Base-by-base conservation (phyloP, 2,888 invertebrate species). In the Mechanitis mazaeus region DNA sequence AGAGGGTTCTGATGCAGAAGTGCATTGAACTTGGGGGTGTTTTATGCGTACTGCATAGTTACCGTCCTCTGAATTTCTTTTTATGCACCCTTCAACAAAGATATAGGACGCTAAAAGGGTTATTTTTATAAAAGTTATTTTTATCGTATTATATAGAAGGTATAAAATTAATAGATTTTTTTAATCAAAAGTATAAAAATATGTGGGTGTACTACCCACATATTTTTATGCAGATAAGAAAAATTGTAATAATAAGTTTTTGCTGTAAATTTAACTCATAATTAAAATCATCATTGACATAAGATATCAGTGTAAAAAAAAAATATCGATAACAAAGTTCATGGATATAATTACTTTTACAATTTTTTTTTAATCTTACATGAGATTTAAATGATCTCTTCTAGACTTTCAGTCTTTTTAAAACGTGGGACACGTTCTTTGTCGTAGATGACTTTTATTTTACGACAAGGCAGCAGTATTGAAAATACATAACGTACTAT, bases 21-120 rank as follows among this genome's bases (percentile, higher is more conserved):
- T 70, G 76, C 75, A 78, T 68, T 71, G 70, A 71, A 71, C 69
- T 68, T 59, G 58, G 67, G 64, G 62, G 62, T 47, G 28, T 58
- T 54, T 60, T 65, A 64, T 62, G 59, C 20, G 20, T 20, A 20
- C 20, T 20, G 20, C 58, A 63, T 47, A 59, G 64, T 61, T 60
- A 65, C 61, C 61, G 65, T 66, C 61, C 67, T 67, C 65, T 68
- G 64, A 62, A 66, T 65, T 69, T 66, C 59, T 56, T 65, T 64
- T 61, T 58, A 63, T 65, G 60, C 65, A 60, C 59, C 66, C 66
- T 59, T 57, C 56, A 20, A 54, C 68, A 56, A 46, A 53, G 59
- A 68, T 54, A 57, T 60, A 56, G 38, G 54, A 63, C 9, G 2
- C 54, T 55, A 45, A 50, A 57, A 7, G 12, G 55, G 33, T 33